phyloP scores from a whole-genome alignment of 2,888 invertebrate genomes.

The Phortica okadai region DNA sequence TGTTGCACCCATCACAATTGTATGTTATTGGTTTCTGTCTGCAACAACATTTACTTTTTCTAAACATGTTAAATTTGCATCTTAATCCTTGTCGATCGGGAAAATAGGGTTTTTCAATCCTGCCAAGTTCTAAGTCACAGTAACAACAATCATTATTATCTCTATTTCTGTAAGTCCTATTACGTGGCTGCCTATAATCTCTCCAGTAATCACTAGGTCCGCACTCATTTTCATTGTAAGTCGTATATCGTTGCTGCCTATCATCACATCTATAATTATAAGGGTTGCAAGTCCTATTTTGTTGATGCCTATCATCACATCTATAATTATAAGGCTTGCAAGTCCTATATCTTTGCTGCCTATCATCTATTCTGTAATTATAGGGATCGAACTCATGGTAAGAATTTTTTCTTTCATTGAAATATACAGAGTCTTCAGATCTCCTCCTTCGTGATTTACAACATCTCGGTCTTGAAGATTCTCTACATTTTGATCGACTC shows the following conservation, averaged over 20 bases:
- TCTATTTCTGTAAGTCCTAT: background rate
- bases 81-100: no score
- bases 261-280: background rate
- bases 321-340: background rate
- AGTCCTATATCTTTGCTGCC: background rate
- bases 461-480: no score
- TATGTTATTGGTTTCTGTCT: background rate
- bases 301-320: no score
- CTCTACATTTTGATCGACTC: no score
- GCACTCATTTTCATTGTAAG: background rate
- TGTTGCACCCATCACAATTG: background rate
- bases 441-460: background rate
- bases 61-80: background rate
- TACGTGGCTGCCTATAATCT: background rate
- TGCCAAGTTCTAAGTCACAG: background rate
- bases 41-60: background rate
- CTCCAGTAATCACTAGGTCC: background rate
- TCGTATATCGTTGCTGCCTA: background rate
- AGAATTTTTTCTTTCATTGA: background rate
- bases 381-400: background rate
- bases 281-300: background rate
- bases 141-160: background rate
- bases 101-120: background rate
- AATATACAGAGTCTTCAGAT: constrained; percentile 1
- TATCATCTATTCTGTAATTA: background rate